Base-by-base conservation (phyloP, 1,140 invertebrate species). In the Cyphomyrmex costatus region DNA sequence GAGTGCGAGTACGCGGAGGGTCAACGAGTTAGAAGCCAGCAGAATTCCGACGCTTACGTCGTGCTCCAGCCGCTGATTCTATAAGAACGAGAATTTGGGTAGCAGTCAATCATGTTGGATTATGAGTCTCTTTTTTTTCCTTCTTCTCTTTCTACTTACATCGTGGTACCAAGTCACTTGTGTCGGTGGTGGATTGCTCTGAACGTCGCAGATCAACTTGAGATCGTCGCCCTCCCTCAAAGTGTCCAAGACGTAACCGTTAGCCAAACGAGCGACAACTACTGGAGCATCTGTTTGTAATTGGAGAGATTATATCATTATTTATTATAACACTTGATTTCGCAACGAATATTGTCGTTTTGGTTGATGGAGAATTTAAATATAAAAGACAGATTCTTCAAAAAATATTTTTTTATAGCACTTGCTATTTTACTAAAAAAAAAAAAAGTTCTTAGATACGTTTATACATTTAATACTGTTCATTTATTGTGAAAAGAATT, bases 151-250 rank as follows among this genome's bases (percentile, higher is more conserved):
- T 49, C 21, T 58, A 96, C 96, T 96, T 92, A 96, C 96, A 89
- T 96, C 93, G 89, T 96, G 96, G 87, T 96, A 96, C 96, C 96
- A 96, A 65, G 94, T 93, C 87, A 96, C 95, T 78, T 89, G 94
- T 51, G 94, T 94, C 33, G 96, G 95, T 76, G 92, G 92, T 3
- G 96, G 96, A 86, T 96, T 96, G 80, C 96, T 96, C 53, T 94
- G 93, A 73, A 96, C 95, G 82, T 96, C 94, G 90, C 96, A 97
- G 60, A 94, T 91, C 61, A 96, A 93, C 89, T 95, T 96, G 56
- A 96, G 93, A 90, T 96, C 96, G 70, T 96, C 95, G n/a, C 96
- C 96, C 90, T 97, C 96, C 74, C 94, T 93, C 77, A 94, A 89
- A n/a, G 91, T 95, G 73, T 94, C 93, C 73, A 95, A 83, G 27